Evolutionary conservation across 2,113 vertebrate genomes (phyloP).

Genomic region (Pachyramphus minor): DNA sequence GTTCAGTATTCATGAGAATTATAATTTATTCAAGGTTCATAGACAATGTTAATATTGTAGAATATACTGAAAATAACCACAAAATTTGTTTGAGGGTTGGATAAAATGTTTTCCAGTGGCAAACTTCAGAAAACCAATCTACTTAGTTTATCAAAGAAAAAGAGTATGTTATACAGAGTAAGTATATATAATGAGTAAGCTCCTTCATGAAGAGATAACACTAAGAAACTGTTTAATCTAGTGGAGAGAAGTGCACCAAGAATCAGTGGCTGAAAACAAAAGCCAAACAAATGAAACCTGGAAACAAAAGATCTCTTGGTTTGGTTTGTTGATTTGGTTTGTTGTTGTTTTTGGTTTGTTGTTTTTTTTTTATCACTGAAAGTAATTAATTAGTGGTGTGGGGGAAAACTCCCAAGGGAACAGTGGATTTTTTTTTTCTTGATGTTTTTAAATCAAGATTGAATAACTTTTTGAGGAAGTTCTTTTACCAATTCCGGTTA

Average conservation of each 20-base stretch:
- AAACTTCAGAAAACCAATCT: neutral
- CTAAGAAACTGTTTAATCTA: neutral
- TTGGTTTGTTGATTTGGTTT: neutral
- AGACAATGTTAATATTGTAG: neutral
- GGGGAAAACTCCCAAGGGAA: neutral
- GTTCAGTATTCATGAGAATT: neutral
- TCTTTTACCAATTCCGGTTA: neutral
- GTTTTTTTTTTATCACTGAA: neutral
- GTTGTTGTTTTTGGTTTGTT: no score
- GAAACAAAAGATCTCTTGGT: neutral
- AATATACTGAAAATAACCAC: neutral
- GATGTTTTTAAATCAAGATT: neutral
- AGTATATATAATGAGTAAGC: neutral
- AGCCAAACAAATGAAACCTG: neutral
- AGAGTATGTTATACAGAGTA: no score
- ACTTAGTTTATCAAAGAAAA: neutral
- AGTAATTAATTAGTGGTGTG: neutral
- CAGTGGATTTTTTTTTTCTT: neutral
- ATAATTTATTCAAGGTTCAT: neutral
- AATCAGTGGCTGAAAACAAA: neutral
- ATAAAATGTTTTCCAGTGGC: neutral
- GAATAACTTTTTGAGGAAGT: neutral
- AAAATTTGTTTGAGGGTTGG: neutral
- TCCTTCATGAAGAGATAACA: neutral
- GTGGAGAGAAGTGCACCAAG: neutral